These are phyloP conservation scores for Forbesichthys agassizii DNA, from an alignment of 2,113 vertebrate genomes.

Conservation along the genomic window DNA sequence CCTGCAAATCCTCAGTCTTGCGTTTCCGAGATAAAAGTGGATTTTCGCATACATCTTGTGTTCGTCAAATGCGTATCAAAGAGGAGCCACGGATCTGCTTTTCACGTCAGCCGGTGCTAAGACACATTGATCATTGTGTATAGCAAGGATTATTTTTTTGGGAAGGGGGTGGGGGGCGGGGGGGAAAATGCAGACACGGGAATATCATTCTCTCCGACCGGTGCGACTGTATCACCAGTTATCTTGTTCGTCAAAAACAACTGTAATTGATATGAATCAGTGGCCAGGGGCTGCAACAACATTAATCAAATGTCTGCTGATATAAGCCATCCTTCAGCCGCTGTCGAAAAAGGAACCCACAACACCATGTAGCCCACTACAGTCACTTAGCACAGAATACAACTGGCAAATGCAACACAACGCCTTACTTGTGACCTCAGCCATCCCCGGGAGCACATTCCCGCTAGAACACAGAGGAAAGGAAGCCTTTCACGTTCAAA, in stretches of 20 bases:
- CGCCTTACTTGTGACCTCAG: conserved; percentile 66
- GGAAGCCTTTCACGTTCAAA: conserved; percentile 48
- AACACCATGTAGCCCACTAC: conserved; percentile 60
- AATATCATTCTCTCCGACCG: conserved; percentile 15
- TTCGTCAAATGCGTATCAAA: conserved; percentile 22
- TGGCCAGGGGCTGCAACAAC: conserved; percentile 11
- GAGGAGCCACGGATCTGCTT: conserved; percentile 19
- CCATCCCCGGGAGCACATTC: conserved; percentile 68
- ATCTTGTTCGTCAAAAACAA: conserved; percentile 22
- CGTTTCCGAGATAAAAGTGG: conserved; percentile 31
- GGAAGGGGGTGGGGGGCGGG: not conserved
- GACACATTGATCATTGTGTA: conserved; percentile 16
- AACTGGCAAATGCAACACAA: conserved; percentile 57
- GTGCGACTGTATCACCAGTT: conserved; percentile 9
- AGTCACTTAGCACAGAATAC: conserved; percentile 35
- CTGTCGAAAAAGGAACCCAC: conserved; percentile 23
- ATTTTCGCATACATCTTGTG: conserved; percentile 34
- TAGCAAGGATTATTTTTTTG: not conserved
- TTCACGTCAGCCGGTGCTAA: conserved; percentile 15
- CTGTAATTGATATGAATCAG: conserved; percentile 33
- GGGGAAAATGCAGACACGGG: not conserved
- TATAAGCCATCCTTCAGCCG: conserved; percentile 42
- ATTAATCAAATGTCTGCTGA: conserved; percentile 52
- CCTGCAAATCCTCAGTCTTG: not conserved
- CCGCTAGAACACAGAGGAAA: conserved; percentile 51